These are phyloP conservation scores for Todus mexicanus DNA, from an alignment of 2,797 vertebrate genomes.

Conservation along the genomic window DNA sequence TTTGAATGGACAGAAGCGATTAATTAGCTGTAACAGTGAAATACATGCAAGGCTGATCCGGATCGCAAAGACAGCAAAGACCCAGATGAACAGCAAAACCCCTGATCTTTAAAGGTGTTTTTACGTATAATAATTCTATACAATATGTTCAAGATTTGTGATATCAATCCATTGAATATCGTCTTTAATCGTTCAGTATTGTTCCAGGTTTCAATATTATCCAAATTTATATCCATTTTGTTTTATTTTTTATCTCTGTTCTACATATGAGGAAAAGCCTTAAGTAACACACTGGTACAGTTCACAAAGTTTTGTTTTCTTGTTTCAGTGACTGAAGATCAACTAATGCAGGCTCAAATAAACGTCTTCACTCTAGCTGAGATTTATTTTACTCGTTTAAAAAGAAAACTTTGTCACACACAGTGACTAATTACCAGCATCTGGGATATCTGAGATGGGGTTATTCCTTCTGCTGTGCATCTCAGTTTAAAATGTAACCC, in stretches of 20 bases:
- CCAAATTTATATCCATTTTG: neutral
- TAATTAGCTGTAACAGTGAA: neutral
- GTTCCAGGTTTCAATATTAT: neutral
- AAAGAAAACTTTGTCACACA: slow-evolving; percentile 6
- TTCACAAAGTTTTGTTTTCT: neutral
- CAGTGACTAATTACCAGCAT: slow-evolving; percentile 1
- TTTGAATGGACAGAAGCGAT: neutral
- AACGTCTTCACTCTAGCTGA: neutral
- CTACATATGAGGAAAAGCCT: neutral
- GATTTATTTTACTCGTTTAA: neutral
- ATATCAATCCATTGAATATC: neutral
- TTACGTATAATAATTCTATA: neutral
- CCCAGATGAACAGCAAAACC: neutral
- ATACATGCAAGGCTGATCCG: neutral
- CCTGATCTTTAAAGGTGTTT: neutral
- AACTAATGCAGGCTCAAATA: neutral
- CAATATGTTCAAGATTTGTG: neutral
- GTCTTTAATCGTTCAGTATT: neutral
- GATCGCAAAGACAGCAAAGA: neutral
- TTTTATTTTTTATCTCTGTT: neutral
- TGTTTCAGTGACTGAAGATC: neutral
- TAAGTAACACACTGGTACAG: neutral
- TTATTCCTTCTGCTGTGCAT: slow-evolving; percentile 20
- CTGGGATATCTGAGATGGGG: slow-evolving; percentile 21
- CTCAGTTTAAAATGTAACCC: slow-evolving; percentile 14